Percentiles rank a stretch among this genome's conserved stretches.
phyloP scores from a whole-genome alignment of 2,797 vertebrate species.

The Selene dorsalis region DNA sequence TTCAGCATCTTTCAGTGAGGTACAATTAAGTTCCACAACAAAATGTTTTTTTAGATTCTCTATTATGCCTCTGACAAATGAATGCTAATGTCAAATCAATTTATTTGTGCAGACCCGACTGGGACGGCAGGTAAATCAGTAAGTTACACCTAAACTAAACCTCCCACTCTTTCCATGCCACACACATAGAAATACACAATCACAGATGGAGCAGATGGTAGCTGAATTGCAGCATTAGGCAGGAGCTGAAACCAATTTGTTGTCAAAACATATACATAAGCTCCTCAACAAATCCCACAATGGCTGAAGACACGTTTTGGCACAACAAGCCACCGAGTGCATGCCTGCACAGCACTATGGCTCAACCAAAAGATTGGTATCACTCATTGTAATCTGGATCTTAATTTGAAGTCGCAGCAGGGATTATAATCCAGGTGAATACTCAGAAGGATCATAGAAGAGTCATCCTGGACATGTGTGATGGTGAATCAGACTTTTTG shows the following conservation, averaged over 20 bases:
- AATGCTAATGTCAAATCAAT: constrained; percentile 22
- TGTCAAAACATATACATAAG: constrained; percentile 63
- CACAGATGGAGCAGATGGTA: constrained; percentile 80
- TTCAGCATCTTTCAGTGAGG: constrained; percentile 3
- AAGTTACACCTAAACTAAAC: constrained; percentile 36
- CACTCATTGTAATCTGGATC: constrained; percentile 62
- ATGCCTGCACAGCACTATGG: constrained; percentile 28
- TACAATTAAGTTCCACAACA: background rate
- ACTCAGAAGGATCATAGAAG: constrained; percentile 35
- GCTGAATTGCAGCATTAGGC: constrained; percentile 69
- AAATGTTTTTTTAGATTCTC: background rate
- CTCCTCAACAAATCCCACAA: constrained; percentile 60
- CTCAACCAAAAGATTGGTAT: constrained; percentile 40
- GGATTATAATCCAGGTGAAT: constrained; percentile 66
- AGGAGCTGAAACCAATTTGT: constrained; percentile 66
- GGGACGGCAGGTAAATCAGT: constrained; percentile 40
- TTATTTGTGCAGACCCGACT: constrained; percentile 16
- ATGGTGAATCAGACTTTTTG: constrained; percentile 32
- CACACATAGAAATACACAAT: constrained; percentile 35
- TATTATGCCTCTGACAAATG: background rate
- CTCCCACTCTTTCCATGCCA: constrained; percentile 14
- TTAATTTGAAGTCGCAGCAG: constrained; percentile 50
- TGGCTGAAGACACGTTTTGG: constrained; percentile 34
- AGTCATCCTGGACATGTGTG: constrained; percentile 40
- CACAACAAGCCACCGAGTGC: background rate